Evolutionary conservation across 1,140 invertebrate genomes (phyloP).

Genomic region (Ips typographus): DNA sequence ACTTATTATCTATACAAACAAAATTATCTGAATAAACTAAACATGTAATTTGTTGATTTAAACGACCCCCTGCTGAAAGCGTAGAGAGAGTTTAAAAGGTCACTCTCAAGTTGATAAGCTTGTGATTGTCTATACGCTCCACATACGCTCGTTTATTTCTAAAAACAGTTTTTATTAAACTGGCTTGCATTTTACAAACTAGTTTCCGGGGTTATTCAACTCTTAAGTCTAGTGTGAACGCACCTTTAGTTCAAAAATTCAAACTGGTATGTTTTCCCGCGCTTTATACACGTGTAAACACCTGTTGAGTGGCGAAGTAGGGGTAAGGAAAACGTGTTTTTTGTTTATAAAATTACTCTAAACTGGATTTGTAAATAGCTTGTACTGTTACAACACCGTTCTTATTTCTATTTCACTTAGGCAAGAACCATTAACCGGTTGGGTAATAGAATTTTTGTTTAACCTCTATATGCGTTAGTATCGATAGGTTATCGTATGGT

Average conservation of each 20-base stretch:
- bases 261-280: constrained; percentile 38
- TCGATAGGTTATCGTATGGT: constrained; percentile 17
- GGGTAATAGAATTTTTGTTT: constrained; percentile 11
- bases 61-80: no score
- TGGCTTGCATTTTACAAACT: no score
- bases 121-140: no score
- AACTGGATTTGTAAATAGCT: constrained; percentile 3
- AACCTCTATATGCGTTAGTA: constrained; percentile 25
- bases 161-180: no score
- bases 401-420: constrained; percentile 7
- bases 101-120: no score
- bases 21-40: no score
- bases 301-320: constrained; percentile 37
- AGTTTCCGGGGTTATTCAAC: no score
- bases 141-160: no score
- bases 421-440: neutral
- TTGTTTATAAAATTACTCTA: constrained; percentile 15
- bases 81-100: no score
- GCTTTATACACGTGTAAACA: constrained; percentile 31
- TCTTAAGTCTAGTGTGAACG: no score
- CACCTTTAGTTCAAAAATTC: neutral
- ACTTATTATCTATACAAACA: no score
- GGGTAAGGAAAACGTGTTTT: constrained; percentile 19
- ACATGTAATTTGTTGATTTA: no score
- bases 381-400: constrained; percentile 12